phyloP scores from a whole-genome alignment of 2,888 invertebrate species.

The Nephrotoma appendiculata region DNA sequence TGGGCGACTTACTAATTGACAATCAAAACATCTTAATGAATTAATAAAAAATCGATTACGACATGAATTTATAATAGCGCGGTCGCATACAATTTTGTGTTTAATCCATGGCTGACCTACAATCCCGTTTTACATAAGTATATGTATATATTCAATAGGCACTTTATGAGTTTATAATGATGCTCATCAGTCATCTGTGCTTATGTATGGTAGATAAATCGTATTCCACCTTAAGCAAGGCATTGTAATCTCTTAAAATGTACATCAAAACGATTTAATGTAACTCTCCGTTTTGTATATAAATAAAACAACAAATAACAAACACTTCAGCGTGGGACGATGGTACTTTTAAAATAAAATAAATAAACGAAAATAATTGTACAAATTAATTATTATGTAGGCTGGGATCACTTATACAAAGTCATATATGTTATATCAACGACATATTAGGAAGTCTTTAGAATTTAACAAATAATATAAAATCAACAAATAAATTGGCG shows the following conservation, averaged over 20 bases:
- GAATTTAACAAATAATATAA: not conserved
- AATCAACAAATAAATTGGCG: not conserved
- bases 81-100: not conserved
- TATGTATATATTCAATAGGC: not conserved
- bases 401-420: not conserved
- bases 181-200: not conserved
- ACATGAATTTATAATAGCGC: not conserved
- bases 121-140: not conserved
- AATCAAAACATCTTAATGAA: not conserved
- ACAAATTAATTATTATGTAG: not conserved
- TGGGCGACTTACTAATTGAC: not conserved
- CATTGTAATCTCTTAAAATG: not conserved
- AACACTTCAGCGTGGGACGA: not conserved
- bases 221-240: not conserved
- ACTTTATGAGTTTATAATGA: not conserved
- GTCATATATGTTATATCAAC: not conserved
- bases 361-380: not conserved
- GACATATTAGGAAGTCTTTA: not conserved
- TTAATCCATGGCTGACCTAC: not conserved
- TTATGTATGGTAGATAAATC: not conserved
- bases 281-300: not conserved
- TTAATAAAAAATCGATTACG: not conserved
- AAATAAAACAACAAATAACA: not conserved
- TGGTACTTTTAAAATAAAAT: not conserved
- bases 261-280: not conserved